These are phyloP conservation scores for Dissostichus mawsoni DNA, from an alignment of 2,113 vertebrate genomes.

Conservation along the genomic window DNA sequence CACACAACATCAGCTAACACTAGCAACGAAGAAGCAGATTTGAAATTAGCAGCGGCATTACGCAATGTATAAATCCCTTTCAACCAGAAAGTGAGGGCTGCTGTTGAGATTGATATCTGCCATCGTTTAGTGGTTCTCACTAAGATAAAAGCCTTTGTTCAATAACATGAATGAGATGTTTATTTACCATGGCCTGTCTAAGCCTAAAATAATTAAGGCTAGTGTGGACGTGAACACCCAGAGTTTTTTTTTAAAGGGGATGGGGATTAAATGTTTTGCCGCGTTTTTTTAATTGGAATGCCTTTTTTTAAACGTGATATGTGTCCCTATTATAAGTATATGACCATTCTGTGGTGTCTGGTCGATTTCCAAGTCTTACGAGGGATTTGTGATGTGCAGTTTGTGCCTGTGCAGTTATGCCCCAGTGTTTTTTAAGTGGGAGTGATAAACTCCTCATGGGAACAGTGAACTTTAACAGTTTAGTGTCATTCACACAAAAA, in stretches of 20 bases:
- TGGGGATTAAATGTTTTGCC: not conserved
- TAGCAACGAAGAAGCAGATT: conserved; percentile 58
- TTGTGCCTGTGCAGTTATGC: conserved; percentile 3
- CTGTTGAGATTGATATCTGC: conserved; percentile 18
- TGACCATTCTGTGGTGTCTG: too few species aligned
- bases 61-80: conserved; percentile 39
- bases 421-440: not conserved
- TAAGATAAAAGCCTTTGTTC: conserved; percentile 52
- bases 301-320: not conserved
- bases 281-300: not conserved
- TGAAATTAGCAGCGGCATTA: conserved; percentile 61
- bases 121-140: conserved; percentile 20
- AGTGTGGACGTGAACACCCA: not conserved
- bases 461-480: conserved; percentile 22
- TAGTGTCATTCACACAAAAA: conserved; percentile 20
- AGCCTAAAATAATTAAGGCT: conserved; percentile 12
- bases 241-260: not conserved
- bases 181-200: conserved; percentile 50
- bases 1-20: conserved; percentile 70
- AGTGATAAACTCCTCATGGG: conserved; percentile 7
- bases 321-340: not conserved
- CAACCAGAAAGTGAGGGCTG: conserved; percentile 35
- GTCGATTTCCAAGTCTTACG: not conserved
- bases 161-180: conserved; percentile 42
- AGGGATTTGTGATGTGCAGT: not conserved